phyloP scores from a whole-genome alignment of 2,888 invertebrate genomes.

The Microctonus aethiopoides region DNA sequence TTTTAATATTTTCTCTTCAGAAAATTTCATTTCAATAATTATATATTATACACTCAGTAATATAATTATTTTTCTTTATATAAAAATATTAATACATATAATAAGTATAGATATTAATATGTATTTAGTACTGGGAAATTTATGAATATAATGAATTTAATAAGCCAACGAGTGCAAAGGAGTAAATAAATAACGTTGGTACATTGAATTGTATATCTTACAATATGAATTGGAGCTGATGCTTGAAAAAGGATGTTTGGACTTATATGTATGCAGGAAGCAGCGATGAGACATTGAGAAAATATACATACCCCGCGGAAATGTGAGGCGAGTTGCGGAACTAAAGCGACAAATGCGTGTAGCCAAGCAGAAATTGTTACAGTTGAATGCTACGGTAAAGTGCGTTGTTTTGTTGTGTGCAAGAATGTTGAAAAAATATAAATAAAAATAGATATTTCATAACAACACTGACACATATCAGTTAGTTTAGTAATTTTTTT shows the following conservation, averaged over 20 bases:
- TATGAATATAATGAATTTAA: not conserved
- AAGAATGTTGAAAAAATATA: not conserved
- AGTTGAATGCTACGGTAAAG: conserved; percentile 1
- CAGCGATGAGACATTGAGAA: not conserved
- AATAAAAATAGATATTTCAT: conserved; percentile 1
- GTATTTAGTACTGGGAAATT: not conserved
- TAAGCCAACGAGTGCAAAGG: not conserved
- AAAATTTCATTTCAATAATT: too few species aligned
- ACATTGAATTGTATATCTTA: not conserved
- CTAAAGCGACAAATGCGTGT: conserved; percentile 17
- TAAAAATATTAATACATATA: too few species aligned
- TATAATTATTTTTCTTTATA: too few species aligned
- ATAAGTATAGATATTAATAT: too few species aligned
- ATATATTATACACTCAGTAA: too few species aligned
- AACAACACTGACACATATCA: not conserved
- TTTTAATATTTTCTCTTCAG: too few species aligned
- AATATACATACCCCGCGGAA: not conserved
- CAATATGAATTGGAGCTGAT: not conserved
- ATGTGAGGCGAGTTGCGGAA: conserved; percentile 8
- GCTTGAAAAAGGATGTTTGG: not conserved
- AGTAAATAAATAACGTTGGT: too few species aligned
- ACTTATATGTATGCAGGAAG: not conserved
- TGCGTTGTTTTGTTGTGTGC: not conserved
- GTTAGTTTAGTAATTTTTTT: not conserved
- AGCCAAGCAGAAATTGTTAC: conserved; percentile 18